Conservation (phyloP, 2,113 vertebrate genomes). For the Vombatus ursinus region DNA sequence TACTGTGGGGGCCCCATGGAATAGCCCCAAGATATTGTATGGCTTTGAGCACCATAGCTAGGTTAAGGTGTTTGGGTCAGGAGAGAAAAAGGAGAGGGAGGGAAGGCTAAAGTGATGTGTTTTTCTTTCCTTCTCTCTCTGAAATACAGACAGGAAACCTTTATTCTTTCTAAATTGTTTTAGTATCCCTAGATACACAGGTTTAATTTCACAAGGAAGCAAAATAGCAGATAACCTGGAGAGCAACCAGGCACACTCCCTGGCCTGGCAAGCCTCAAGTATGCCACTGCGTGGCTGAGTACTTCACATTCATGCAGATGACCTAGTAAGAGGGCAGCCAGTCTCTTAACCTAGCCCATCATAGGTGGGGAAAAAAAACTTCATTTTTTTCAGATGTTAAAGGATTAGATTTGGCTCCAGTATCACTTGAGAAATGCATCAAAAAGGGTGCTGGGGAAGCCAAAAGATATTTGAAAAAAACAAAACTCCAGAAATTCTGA, state of each 20-base stretch:
- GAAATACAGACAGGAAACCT: constrained; percentile 3
- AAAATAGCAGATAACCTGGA: constrained; percentile 61
- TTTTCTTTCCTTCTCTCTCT: neutral
- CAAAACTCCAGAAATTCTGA: neutral
- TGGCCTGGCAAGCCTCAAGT: constrained; percentile 23
- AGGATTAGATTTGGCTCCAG: constrained; percentile 4
- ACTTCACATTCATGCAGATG: constrained; percentile 63
- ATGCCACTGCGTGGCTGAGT: constrained; percentile 51
- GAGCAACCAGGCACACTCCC: constrained; percentile 33
- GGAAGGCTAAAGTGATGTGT: neutral
- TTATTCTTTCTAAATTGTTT: constrained; percentile 22
- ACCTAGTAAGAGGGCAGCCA: neutral
- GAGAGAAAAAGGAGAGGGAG: neutral
- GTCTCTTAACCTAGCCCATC: neutral
- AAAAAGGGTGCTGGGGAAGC: neutral
- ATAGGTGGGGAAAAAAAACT: neutral
- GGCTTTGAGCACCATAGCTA: neutral
- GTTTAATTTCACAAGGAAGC: constrained; percentile 47
- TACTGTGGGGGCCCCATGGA: neutral
- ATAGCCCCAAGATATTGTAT: neutral
- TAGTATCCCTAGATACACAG: constrained; percentile 44
- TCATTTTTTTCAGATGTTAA: constrained; percentile 5
- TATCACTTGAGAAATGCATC: neutral
- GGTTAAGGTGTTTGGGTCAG: neutral
- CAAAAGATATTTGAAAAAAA: neutral